These are phyloP conservation scores for Tinamus guttatus DNA, from an alignment of 2,113 vertebrate genomes.

Conservation along the genomic window DNA sequence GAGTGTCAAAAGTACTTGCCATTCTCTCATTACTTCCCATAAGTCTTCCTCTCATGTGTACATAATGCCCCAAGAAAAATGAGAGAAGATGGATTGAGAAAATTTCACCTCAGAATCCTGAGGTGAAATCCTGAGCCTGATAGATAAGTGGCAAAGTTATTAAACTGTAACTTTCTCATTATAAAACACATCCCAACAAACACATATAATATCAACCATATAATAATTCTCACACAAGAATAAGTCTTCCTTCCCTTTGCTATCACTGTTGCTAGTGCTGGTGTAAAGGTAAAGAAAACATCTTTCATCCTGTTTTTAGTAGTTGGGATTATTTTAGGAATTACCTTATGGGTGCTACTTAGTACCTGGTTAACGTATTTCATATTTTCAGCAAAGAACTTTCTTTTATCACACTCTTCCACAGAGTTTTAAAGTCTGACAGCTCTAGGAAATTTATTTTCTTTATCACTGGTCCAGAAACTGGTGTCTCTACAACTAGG, in stretches of 20 bases:
- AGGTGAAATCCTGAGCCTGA: background rate
- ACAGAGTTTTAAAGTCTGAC: background rate
- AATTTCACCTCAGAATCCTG: background rate
- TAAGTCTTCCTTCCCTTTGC: background rate
- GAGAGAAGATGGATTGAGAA: background rate
- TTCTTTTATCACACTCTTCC: background rate
- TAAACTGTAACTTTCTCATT: background rate
- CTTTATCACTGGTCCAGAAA: background rate
- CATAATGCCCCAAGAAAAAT: background rate
- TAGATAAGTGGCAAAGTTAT: background rate
- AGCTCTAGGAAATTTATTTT: background rate
- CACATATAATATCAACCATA: background rate
- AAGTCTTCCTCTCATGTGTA: background rate
- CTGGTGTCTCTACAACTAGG: background rate
- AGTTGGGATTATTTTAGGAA: background rate
- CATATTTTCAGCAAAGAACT: background rate
- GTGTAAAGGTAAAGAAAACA: background rate
- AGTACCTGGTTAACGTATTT: background rate
- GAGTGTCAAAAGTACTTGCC: background rate
- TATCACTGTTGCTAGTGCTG: background rate
- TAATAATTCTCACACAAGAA: background rate
- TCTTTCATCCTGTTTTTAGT: background rate
- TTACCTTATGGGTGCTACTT: background rate
- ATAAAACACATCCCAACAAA: background rate
- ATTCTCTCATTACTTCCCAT: background rate